A percentile compares a stretch with the other conserved stretches of the same genome.
phyloP scores from a whole-genome alignment of 1,140 invertebrate species.

The Harlomillsia oculata region DNA sequence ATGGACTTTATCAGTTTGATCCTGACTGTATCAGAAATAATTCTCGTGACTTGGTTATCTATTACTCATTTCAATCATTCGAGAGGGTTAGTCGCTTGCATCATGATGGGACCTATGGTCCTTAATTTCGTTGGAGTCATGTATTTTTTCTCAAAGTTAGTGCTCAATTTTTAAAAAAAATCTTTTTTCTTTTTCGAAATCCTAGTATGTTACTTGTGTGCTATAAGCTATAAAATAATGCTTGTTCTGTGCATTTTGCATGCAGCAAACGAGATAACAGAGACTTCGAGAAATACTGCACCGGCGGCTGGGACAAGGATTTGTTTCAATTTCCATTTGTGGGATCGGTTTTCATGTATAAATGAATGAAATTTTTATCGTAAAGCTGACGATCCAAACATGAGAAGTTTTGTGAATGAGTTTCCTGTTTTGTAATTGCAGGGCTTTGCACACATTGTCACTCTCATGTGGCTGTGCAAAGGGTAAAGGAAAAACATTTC shows the following conservation, averaged over 20 bases:
- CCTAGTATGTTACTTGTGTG: too few relatives aligned
- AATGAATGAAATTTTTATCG: too few relatives aligned
- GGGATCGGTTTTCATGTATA: conserved; percentile 33
- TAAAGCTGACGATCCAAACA: too few relatives aligned
- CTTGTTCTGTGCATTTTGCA: too few relatives aligned
- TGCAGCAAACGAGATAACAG: conserved; percentile 19
- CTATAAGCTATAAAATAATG: too few relatives aligned
- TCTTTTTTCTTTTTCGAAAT: too few relatives aligned
- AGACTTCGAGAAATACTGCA: conserved; percentile 25
- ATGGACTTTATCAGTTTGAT: conserved; percentile 26
- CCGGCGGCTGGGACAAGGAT: conserved; percentile 21
- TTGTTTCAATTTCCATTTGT: conserved; percentile 31
- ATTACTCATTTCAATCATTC: conserved; percentile 16
- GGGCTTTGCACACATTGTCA: conserved; percentile 7
- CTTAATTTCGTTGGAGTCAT: conserved; percentile 22
- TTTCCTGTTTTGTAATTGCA: too few relatives aligned
- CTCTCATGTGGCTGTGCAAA: conserved; percentile 25
- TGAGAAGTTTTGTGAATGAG: too few relatives aligned
- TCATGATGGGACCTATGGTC: conserved; percentile 24
- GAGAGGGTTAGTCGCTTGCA: conserved; percentile 19
- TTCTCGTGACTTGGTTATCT: conserved; percentile 23
- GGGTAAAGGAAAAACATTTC: neutral
- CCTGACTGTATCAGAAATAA: conserved; percentile 23
- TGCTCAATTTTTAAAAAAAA: too few relatives aligned
- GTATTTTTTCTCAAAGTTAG: conserved; percentile 27